Base-by-base conservation (phyloP, 2,113 vertebrate species). In the Lethenteron reissneri region DNA sequence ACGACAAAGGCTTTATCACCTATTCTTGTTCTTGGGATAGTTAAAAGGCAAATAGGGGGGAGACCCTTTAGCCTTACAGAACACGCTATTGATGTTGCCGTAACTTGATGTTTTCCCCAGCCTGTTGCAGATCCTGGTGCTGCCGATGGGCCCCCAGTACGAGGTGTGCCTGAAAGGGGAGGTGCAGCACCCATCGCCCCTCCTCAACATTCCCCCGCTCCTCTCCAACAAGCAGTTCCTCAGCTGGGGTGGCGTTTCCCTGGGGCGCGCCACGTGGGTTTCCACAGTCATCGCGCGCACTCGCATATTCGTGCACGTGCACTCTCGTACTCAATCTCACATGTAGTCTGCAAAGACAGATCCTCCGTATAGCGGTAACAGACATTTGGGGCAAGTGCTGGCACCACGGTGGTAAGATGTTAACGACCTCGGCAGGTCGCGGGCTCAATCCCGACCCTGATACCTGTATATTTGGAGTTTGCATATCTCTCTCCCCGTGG, bases 211-310 rank as follows among this genome's bases (percentile, higher is more conserved):
- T 72, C 87, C 88, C 3, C 84, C 84, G 1, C 87, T 99, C 75
- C 88, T 99, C 9, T 94, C 94, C 73, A 97, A 96, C 78, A 95
- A 88, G 75, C 91, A 96, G 58, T 90, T 88, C 57, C 73, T 97
- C 75, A 79, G 85, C 9, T 99, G 94, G 94, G 94, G 90, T 79
- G 89, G 90, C 12, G 84, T 97, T 62, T 78, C 82, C 11, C 78
- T 97, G 14, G 88, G 88, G 75, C 81, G 84, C 78, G 85, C 88
- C 73, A 81, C 85, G 94, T 99, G 84, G 86, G 90, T 85, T 80
- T 72, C 57, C 14, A 19, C 17, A 64, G 60, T 64, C 14, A 19
- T 19, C 14, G 7, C 7, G 17, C 60, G 17, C 60, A 64, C 60
- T 15, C 60, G 17, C 60, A 64, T 19, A 64, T 19, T 15, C 60